phyloP scores from a whole-genome alignment of 2,888 invertebrate genomes.

The Erebia aethiops region DNA sequence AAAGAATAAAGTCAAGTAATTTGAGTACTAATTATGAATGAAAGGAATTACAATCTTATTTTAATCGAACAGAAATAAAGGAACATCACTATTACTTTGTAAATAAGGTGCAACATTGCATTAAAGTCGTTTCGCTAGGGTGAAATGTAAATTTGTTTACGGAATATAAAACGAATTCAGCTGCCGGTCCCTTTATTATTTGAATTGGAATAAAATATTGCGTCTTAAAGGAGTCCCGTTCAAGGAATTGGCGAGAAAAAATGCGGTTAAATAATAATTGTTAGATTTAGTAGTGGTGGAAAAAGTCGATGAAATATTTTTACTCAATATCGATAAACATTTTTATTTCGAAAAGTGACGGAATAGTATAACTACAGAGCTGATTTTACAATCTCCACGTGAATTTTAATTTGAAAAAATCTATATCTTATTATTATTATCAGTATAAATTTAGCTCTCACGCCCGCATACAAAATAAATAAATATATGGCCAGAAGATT shows the following conservation, averaged over 20 bases:
- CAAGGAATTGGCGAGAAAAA: slow-evolving; percentile 72
- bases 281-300: slow-evolving; percentile 54
- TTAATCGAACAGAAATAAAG: neutral
- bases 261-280: slow-evolving; percentile 71
- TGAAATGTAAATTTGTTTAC: slow-evolving; percentile 40
- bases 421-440: no score
- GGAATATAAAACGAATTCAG: slow-evolving; percentile 65
- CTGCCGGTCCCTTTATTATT: slow-evolving; percentile 69
- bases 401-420: no score
- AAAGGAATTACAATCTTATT: slow-evolving; percentile 41
- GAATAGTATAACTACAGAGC: no score
- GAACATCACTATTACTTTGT: neutral
- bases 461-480: no score
- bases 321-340: neutral
- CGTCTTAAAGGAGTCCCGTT: slow-evolving; percentile 65
- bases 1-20: slow-evolving; percentile 70
- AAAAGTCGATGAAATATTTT: slow-evolving; percentile 27
- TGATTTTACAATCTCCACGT: no score
- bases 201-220: slow-evolving; percentile 69
- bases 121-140: neutral
- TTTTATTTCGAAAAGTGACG: slow-evolving; percentile 29
- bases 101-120: slow-evolving; percentile 22
- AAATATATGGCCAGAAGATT: no score
- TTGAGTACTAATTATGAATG: slow-evolving; percentile 67
- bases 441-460: no score